Conservation (phyloP, 2,113 vertebrate species). For the Dinomys branickii region DNA sequence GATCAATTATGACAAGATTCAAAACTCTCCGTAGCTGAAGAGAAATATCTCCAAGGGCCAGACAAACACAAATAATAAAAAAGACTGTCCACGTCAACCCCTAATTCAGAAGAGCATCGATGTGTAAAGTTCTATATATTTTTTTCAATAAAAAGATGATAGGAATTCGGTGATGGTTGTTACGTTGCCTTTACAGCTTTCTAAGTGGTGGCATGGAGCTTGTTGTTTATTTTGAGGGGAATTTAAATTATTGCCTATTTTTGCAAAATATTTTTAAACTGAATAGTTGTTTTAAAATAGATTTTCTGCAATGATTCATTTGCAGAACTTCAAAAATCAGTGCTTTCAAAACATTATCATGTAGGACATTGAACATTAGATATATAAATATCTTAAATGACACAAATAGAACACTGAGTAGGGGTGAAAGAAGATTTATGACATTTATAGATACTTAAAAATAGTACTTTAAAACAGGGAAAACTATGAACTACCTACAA, state of each 20-base stretch:
- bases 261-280: not conserved
- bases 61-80: slow-evolving; percentile 11
- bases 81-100: not conserved
- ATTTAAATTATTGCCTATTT: not conserved
- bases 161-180: no score
- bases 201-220: not conserved
- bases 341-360: slow-evolving; percentile 24
- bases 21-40: not conserved
- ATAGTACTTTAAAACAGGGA: not conserved
- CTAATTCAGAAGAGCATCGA: not conserved
- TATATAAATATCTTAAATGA: not conserved
- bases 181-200: not conserved
- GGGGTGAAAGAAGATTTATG: not conserved
- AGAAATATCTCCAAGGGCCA: not conserved
- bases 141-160: not conserved
- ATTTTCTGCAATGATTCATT: not conserved
- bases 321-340: not conserved
- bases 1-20: not conserved
- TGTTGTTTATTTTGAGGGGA: not conserved
- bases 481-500: not conserved
- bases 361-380: not conserved
- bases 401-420: not conserved
- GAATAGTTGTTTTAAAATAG: slow-evolving; percentile 8
- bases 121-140: not conserved
- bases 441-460: slow-evolving; percentile 16